Evolutionary conservation across 2,797 vertebrate genomes (phyloP).

Genomic region (Cossypha caffra): DNA sequence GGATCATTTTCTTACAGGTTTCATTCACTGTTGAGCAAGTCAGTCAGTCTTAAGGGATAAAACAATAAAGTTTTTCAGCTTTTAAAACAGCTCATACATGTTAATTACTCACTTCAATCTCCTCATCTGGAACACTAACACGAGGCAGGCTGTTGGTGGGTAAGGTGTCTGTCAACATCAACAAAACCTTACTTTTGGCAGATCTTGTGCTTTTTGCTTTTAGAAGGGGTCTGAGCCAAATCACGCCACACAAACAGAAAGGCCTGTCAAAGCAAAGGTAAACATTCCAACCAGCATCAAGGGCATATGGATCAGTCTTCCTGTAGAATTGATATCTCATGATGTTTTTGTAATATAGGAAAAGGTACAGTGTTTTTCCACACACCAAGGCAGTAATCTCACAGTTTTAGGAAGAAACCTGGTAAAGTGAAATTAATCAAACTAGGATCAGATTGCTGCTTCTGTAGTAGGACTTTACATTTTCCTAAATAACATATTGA

Average conservation of each 20-base stretch:
- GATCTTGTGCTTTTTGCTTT: background rate
- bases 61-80: background rate
- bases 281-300: background rate
- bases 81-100: background rate
- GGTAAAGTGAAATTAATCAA: background rate
- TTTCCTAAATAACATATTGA: background rate
- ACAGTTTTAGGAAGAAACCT: background rate
- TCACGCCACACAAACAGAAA: background rate
- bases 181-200: background rate
- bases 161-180: background rate
- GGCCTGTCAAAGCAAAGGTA: background rate
- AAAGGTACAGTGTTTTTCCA: background rate
- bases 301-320: background rate
- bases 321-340: background rate
- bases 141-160: background rate
- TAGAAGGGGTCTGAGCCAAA: background rate
- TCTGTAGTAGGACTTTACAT: background rate
- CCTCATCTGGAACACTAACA: background rate
- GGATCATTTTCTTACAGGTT: background rate
- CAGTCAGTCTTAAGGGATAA: background rate
- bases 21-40: background rate
- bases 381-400: background rate
- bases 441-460: background rate
- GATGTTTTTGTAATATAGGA: background rate
- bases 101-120: background rate